Base-by-base conservation (phyloP, 2,888 invertebrate genomes). In the Phalangium opilio region DNA sequence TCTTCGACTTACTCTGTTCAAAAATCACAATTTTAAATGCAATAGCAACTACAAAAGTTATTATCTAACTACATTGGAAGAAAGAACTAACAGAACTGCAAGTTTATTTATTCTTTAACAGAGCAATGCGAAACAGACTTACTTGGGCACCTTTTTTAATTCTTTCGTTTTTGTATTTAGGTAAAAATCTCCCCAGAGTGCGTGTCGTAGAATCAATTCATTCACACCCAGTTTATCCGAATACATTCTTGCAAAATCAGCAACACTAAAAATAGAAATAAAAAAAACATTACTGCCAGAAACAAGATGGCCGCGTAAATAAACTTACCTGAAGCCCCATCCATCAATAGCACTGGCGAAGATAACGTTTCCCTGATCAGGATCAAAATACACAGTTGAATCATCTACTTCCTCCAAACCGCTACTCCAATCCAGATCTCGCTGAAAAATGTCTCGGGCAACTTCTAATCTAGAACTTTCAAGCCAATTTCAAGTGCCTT, bases 261-360 rank as follows among this genome's bases (percentile, higher is more conserved):
- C 72, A 1, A 83, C 72, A 11, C 82, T 78, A n/a, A n/a, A n/a
- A n/a, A 46, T 45, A 41, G 42, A 50, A 41, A 14, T 32, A 15
- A 17, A 15, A 12, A 38, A 12, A 10, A 14, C 10, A 36, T 8
- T 15, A 36, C 7, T 36, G n/a, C n/a, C n/a, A n/a, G n/a, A 15
- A 12, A 5, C 12, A 36, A 15, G 15, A 36, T 10, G 18, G 3
- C 12, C n/a, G n/a, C n/a, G n/a, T n/a, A 11, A 7, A 44, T 32
- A 5, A 10, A 47, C 65, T 58, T 67, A 73, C 68, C 71, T 65
- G 59, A 84, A 82, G 8, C 79, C 84, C 93, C 96, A 99, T 7
- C 95, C 91, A 69, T 98, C 93, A 10, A 83, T 74, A 14, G 96
- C 95, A 63, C 93, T 90, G 1, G 86, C 83, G 71, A 99, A 98